A percentile compares a stretch with the other conserved stretches of the same genome.
phyloP scores from a whole-genome alignment of 2,888 invertebrate species.

The Bimastos eiseni region DNA sequence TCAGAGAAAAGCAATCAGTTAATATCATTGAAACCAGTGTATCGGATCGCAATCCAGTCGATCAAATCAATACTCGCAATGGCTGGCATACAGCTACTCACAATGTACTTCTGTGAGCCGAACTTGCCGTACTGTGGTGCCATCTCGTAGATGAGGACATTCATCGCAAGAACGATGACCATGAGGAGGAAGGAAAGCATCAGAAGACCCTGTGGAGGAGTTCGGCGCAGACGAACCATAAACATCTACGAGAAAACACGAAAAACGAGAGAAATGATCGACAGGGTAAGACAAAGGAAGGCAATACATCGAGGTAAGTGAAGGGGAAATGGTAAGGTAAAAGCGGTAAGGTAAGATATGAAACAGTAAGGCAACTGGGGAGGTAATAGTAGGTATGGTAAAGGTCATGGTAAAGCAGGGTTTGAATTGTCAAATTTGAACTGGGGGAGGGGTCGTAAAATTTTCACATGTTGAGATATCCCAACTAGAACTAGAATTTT shows the following conservation, averaged over 20 bases:
- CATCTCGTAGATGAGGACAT: slow-evolving; percentile 62
- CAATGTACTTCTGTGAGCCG: slow-evolving; percentile 61
- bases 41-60: not conserved
- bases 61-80: not conserved
- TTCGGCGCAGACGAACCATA: slow-evolving; percentile 58
- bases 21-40: no score
- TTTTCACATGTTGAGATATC: no score
- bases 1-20: not conserved
- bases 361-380: not conserved
- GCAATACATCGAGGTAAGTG: not conserved
- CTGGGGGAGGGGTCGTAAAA: no score
- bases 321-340: not conserved
- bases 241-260: slow-evolving; percentile 54
- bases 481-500: no score
- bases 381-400: not conserved
- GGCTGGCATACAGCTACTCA: slow-evolving; percentile 10
- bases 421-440: no score
- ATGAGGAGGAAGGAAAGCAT: slow-evolving; percentile 62
- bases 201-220: slow-evolving; percentile 62
- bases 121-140: slow-evolving; percentile 63
- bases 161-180: slow-evolving; percentile 61
- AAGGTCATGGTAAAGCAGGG: no score
- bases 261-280: not conserved
- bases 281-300: not conserved
- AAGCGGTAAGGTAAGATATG: not conserved